Percentiles rank a stretch among this genome's conserved stretches.
Conservation (phyloP, 2,797 vertebrate genomes). For the Sparus aurata region DNA sequence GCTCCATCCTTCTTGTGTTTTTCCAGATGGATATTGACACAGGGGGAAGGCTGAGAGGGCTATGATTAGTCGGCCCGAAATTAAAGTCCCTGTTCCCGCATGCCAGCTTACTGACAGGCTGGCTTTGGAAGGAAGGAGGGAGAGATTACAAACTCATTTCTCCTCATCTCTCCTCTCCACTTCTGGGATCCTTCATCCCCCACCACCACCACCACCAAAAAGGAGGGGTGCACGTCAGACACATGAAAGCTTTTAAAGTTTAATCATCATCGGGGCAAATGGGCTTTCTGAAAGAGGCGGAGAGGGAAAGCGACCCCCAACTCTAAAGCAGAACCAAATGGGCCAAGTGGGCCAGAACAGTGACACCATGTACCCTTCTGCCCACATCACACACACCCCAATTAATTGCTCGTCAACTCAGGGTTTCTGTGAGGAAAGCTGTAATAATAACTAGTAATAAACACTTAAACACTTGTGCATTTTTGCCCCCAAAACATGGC, state of each 20-base stretch:
- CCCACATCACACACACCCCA: slow-evolving; percentile 74
- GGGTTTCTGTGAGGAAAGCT: slow-evolving; percentile 62
- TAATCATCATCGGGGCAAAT: slow-evolving; percentile 40
- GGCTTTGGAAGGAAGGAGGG: slow-evolving; percentile 51
- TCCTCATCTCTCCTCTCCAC: slow-evolving; percentile 56
- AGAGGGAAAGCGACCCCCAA: slow-evolving; percentile 28
- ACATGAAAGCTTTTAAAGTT: slow-evolving; percentile 72
- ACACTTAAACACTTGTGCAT: slow-evolving; percentile 73
- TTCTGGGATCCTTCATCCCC: slow-evolving; percentile 19
- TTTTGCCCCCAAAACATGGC: slow-evolving; percentile 39
- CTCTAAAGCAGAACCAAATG: slow-evolving; percentile 70
- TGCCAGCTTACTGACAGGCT: slow-evolving; percentile 66
- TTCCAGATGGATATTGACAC: slow-evolving; percentile 74
- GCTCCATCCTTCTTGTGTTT: slow-evolving; percentile 50
- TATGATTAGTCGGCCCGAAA: slow-evolving; percentile 68
- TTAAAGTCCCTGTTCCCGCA: slow-evolving; percentile 60
- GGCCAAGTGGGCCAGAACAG: slow-evolving; percentile 53
- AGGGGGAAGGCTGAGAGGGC: slow-evolving; percentile 39
- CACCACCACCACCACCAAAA: slow-evolving; percentile 8
- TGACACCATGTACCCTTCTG: slow-evolving; percentile 49
- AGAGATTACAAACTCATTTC: slow-evolving; percentile 67
- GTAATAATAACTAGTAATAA: slow-evolving; percentile 72
- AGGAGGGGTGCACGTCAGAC: slow-evolving; percentile 30
- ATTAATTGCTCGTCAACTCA: slow-evolving; percentile 57
- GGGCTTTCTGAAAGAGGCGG: slow-evolving; percentile 5